These are phyloP conservation scores for Penaeus vannamei DNA, from an alignment of 1,140 invertebrate species.

Conservation along the genomic window DNA sequence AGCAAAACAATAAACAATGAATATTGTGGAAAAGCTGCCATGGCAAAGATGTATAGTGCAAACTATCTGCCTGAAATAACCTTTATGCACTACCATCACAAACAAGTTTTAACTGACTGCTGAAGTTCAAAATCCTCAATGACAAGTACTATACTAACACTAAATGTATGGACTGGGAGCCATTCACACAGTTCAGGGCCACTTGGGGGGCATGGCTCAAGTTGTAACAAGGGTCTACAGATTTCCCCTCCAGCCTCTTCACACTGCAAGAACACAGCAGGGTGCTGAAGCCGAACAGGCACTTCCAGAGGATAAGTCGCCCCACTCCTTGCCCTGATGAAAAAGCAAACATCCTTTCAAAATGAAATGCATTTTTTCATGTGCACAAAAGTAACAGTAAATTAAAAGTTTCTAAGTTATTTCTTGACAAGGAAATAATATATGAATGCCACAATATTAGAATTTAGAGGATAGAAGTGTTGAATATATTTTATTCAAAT, in stretches of 20 bases:
- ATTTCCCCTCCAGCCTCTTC: slow-evolving; percentile 32
- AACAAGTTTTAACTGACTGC: neutral
- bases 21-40: too few species aligned
- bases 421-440: too few species aligned
- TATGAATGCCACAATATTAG: too few species aligned
- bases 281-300: slow-evolving; percentile 34
- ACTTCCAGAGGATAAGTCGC: slow-evolving; percentile 41
- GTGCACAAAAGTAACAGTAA: neutral
- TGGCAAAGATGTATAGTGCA: too few species aligned
- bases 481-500: too few species aligned
- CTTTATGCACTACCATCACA: neutral
- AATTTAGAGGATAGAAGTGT: too few species aligned
- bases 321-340: slow-evolving; percentile 46
- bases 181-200: slow-evolving; percentile 49
- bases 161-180: slow-evolving; percentile 56
- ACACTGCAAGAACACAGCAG: slow-evolving; percentile 43
- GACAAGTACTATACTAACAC: slow-evolving; percentile 35
- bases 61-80: neutral
- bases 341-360: neutral
- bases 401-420: neutral
- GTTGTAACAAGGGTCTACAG: slow-evolving; percentile 41
- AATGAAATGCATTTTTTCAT: neutral
- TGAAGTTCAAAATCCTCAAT: neutral
- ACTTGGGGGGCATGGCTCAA: slow-evolving; percentile 52
- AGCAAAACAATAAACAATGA: too few species aligned